These are phyloP conservation scores for Hydrotaea diabolus DNA, from an alignment of 2,888 invertebrate species.

Conservation along the genomic window DNA sequence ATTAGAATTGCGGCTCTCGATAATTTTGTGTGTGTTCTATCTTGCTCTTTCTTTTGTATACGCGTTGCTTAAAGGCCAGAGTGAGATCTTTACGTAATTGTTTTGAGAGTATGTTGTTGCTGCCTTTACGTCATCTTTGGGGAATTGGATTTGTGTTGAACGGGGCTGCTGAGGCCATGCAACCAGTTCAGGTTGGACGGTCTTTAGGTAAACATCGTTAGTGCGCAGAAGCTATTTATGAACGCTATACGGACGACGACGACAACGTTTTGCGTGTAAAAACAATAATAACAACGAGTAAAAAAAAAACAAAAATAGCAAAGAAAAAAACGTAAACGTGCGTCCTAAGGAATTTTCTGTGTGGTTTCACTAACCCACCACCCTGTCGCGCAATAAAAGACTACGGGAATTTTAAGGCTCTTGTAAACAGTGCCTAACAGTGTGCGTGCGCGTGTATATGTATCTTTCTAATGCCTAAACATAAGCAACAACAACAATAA, in stretches of 20 bases:
- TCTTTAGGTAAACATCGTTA: slow-evolving; percentile 78
- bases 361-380: neutral
- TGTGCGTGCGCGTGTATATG: neutral
- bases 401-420: slow-evolving; percentile 41
- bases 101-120: slow-evolving; percentile 16
- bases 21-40: no score
- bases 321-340: slow-evolving; percentile 26
- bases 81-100: neutral
- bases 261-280: neutral
- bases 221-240: slow-evolving; percentile 63
- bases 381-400: no score
- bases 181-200: slow-evolving; percentile 81
- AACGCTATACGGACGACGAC: no score
- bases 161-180: slow-evolving; percentile 44
- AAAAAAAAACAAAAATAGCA: no score
- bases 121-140: slow-evolving; percentile 32
- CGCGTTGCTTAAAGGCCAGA: no score
- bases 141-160: slow-evolving; percentile 57
- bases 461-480: neutral
- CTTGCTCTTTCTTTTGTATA: no score
- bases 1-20: slow-evolving; percentile 39
- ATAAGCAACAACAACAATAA: no score
- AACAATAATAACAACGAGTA: neutral
- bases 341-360: slow-evolving; percentile 61
- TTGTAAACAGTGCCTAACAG: neutral